A percentile compares a stretch with the other conserved stretches of the same genome.
phyloP scores from a whole-genome alignment of 2,888 invertebrate genomes.

The Cremastobaeus sp. region DNA sequence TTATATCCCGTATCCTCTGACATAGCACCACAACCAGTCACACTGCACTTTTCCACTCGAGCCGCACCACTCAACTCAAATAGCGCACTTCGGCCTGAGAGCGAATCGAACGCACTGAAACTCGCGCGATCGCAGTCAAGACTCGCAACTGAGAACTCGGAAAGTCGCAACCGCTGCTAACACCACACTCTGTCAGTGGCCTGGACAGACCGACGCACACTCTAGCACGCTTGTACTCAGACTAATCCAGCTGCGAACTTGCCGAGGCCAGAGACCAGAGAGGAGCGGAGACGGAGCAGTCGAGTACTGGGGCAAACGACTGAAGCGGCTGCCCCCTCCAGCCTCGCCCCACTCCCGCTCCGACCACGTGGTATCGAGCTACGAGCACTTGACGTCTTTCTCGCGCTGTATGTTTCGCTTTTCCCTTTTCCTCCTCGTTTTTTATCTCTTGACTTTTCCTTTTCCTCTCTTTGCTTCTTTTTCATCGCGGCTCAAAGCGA shows the following conservation, averaged over 20 bases:
- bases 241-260: constrained; percentile 27
- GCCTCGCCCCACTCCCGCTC: constrained; percentile 5
- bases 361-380: constrained; percentile 48
- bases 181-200: no score
- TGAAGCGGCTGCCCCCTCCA: constrained; percentile 3
- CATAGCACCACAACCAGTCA: constrained; percentile 40
- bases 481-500: background rate
- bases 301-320: constrained; percentile 18
- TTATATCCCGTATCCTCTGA: constrained; percentile 35
- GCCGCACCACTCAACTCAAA: background rate
- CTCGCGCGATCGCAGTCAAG: no score
- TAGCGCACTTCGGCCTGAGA: no score
- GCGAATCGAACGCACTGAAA: no score
- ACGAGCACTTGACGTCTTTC: constrained; percentile 47
- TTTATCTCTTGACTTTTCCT: background rate
- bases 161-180: no score
- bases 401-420: constrained; percentile 21
- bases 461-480: constrained; percentile 1
- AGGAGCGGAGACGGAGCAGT: constrained; percentile 15
- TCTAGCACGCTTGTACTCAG: constrained; percentile 24
- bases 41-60: constrained; percentile 2
- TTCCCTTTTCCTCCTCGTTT: constrained; percentile 8
- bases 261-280: constrained; percentile 16
- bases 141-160: no score
- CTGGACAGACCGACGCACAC: constrained; percentile 23